Conservation (phyloP, 2,113 vertebrate species). For the Empidonax alnorum region DNA sequence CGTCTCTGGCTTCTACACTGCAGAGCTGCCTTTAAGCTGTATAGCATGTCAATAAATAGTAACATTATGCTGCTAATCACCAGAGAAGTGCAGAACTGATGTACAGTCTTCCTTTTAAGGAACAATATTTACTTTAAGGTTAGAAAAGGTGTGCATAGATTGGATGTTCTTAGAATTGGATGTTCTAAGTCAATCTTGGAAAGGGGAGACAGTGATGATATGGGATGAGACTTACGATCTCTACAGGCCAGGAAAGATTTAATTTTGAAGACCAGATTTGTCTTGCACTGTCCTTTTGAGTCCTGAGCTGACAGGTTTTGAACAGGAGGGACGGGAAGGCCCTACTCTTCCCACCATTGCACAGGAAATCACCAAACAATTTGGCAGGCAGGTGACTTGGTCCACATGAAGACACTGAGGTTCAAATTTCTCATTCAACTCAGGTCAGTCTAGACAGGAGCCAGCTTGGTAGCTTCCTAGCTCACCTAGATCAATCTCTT, state of each 20-base stretch:
- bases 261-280: background rate
- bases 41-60: background rate
- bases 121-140: background rate
- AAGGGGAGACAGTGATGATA: background rate
- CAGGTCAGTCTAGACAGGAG: background rate
- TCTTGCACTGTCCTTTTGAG: background rate
- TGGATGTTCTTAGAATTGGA: background rate
- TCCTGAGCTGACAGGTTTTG: background rate
- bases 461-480: background rate
- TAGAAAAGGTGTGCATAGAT: background rate
- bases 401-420: fast-evolving
- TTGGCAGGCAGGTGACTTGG: background rate
- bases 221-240: background rate
- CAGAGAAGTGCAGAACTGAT: background rate
- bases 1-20: background rate
- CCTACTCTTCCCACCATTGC: background rate
- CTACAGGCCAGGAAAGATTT: background rate
- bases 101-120: background rate
- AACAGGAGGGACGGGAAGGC: background rate
- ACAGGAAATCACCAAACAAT: background rate
- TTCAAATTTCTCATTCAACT: background rate
- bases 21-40: background rate
- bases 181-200: background rate
- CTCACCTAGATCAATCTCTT: background rate
- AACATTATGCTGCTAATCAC: background rate